These are phyloP conservation scores for Leptinotarsa lineolata DNA, from an alignment of 1,140 invertebrate genomes.

Conservation along the genomic window DNA sequence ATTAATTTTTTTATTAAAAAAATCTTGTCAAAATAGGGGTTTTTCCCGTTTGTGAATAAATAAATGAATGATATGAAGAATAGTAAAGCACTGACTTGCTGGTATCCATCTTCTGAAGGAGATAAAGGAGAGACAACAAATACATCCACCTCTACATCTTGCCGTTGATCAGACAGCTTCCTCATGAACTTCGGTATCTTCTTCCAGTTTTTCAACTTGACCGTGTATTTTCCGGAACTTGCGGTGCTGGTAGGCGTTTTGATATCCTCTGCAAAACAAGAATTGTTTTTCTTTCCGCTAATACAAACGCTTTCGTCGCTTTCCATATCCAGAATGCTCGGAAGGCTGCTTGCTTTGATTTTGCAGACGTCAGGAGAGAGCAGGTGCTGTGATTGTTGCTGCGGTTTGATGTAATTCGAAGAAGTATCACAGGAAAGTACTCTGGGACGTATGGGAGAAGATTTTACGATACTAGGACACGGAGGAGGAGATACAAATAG, in stretches of 20 bases:
- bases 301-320: constrained; percentile 62
- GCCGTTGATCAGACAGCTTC: constrained; percentile 58
- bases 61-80: too few species aligned
- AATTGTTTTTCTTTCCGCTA: constrained; percentile 41
- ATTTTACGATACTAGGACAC: constrained; percentile 55
- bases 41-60: background rate
- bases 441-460: constrained; percentile 50
- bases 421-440: constrained; percentile 53
- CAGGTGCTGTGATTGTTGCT: constrained; percentile 59
- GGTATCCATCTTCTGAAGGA: constrained; percentile 44
- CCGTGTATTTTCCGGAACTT: constrained; percentile 64
- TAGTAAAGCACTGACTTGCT: constrained; percentile 39
- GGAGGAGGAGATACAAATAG: constrained; percentile 65
- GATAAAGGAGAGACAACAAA: constrained; percentile 36
- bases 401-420: constrained; percentile 48
- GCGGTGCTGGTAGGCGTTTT: constrained; percentile 57
- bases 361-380: constrained; percentile 65
- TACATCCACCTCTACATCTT: constrained; percentile 37
- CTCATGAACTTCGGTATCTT: constrained; percentile 66
- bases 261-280: constrained; percentile 36
- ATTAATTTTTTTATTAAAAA: too few species aligned
- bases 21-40: background rate
- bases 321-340: constrained; percentile 78
- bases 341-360: constrained; percentile 74
- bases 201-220: constrained; percentile 67